Evolutionary conservation across 2,797 vertebrate species (phyloP).

Genomic region (Poeciliopsis presidionis): DNA sequence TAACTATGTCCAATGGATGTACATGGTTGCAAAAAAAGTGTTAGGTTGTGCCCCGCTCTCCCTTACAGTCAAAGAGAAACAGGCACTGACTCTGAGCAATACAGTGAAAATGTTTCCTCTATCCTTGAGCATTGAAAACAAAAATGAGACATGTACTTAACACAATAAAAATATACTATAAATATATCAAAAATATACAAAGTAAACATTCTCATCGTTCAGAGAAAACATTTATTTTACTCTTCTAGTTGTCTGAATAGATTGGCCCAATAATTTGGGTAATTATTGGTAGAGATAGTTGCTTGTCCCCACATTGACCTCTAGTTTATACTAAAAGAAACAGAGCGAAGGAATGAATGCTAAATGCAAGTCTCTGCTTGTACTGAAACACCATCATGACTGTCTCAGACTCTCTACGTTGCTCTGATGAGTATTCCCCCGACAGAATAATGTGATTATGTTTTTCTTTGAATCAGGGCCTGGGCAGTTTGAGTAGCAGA

Average conservation of each 20-base stretch:
- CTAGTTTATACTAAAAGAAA: conserved; percentile 11
- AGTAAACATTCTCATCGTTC: conserved; percentile 51
- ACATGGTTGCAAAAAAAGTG: neutral
- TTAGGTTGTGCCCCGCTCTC: neutral
- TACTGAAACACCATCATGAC: conserved; percentile 2
- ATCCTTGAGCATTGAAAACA: conserved; percentile 14
- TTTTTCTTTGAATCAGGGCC: conserved; percentile 46
- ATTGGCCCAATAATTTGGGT: conserved; percentile 20
- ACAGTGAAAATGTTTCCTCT: conserved; percentile 26
- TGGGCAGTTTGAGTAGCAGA: conserved; percentile 62
- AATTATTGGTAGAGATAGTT: conserved; percentile 13
- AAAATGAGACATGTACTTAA: conserved; percentile 21
- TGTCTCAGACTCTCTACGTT: conserved; percentile 16
- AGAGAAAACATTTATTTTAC: conserved; percentile 30
- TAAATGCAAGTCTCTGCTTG: conserved; percentile 9
- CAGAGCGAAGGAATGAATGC: conserved; percentile 10
- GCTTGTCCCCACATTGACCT: conserved; percentile 14
- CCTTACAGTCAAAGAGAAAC: conserved; percentile 34
- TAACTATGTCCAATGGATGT: neutral
- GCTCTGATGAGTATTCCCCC: conserved; percentile 21
- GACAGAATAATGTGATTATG: conserved; percentile 31
- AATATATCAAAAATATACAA: conserved; percentile 43
- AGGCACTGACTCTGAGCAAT: conserved; percentile 61
- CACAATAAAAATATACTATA: conserved; percentile 21
- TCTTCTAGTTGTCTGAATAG: conserved; percentile 25